phyloP scores from a whole-genome alignment of 2,888 invertebrate species.

The Ganaspis brasiliensis region DNA sequence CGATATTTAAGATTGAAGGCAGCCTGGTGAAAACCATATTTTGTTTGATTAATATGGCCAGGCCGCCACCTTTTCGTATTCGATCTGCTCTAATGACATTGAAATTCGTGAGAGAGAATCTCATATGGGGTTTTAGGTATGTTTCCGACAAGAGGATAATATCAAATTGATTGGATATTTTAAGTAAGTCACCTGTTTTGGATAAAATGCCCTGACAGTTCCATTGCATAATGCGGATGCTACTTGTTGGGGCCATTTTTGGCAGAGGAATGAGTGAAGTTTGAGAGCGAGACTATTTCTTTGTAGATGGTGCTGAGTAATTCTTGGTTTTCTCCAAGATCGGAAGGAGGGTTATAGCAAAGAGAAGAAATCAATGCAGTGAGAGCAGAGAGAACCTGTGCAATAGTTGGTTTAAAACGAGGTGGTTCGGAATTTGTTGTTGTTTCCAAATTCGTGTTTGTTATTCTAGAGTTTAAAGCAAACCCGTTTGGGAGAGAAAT shows the following conservation, averaged over 20 bases:
- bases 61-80: background rate
- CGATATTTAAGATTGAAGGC: background rate
- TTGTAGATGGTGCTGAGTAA: too few species aligned
- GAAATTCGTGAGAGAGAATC: background rate
- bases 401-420: too few species aligned
- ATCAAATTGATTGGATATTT: background rate
- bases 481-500: background rate
- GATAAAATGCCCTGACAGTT: too few species aligned
- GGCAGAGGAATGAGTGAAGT: too few species aligned
- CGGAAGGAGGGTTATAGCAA: too few species aligned
- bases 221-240: too few species aligned
- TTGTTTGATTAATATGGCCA: background rate
- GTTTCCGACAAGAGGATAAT: background rate
- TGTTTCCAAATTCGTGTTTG: background rate
- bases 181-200: background rate
- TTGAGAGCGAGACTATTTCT: too few species aligned
- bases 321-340: too few species aligned
- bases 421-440: too few species aligned
- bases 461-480: background rate
- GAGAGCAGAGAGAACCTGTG: too few species aligned
- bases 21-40: background rate
- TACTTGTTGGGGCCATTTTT: too few species aligned
- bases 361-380: too few species aligned
- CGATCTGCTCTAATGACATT: background rate
- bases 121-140: background rate